Conservation (phyloP, 2,797 vertebrate species). For the Brachyrhaphis roseni region DNA sequence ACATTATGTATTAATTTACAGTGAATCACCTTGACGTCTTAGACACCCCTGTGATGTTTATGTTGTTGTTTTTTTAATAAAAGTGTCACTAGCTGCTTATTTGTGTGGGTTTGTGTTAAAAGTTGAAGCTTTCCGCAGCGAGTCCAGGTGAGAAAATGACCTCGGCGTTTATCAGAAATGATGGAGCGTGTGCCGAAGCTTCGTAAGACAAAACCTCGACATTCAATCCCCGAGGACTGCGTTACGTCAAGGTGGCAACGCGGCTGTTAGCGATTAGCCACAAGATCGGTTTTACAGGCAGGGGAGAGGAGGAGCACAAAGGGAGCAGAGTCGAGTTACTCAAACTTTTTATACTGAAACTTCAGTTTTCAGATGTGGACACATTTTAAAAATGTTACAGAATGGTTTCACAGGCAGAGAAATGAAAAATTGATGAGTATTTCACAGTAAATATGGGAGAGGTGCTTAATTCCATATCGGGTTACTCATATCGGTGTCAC, state of each 20-base stretch:
- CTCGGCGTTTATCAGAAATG: slow-evolving; percentile 6
- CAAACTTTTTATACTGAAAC: neutral
- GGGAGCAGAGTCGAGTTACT: slow-evolving; percentile 12
- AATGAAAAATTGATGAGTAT: slow-evolving; percentile 57
- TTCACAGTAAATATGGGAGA: slow-evolving; percentile 65
- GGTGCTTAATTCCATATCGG: slow-evolving; percentile 15
- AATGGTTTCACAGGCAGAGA: slow-evolving; percentile 7
- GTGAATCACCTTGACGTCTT: slow-evolving; percentile 11
- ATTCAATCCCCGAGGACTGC: slow-evolving; percentile 42
- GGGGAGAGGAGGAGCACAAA: slow-evolving; percentile 52
- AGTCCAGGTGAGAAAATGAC: neutral
- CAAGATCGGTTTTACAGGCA: slow-evolving; percentile 47
- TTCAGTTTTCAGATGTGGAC: neutral
- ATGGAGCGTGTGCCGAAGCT: neutral
- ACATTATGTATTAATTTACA: slow-evolving; percentile 9
- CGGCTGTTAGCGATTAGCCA: slow-evolving; percentile 60
- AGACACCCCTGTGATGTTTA: slow-evolving; percentile 31
- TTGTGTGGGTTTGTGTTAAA: slow-evolving; percentile 7
- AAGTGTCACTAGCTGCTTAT: slow-evolving; percentile 33
- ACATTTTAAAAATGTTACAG: neutral
- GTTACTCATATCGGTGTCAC: slow-evolving; percentile 54
- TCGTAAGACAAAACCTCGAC: slow-evolving; percentile 47
- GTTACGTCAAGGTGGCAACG: slow-evolving; percentile 54
- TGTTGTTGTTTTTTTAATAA: slow-evolving; percentile 35
- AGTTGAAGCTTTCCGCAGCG: no score